Percentiles rank a stretch among this genome's conserved stretches.
Conservation (phyloP, 2,888 invertebrate genomes). For the Lomographa bimaculata region DNA sequence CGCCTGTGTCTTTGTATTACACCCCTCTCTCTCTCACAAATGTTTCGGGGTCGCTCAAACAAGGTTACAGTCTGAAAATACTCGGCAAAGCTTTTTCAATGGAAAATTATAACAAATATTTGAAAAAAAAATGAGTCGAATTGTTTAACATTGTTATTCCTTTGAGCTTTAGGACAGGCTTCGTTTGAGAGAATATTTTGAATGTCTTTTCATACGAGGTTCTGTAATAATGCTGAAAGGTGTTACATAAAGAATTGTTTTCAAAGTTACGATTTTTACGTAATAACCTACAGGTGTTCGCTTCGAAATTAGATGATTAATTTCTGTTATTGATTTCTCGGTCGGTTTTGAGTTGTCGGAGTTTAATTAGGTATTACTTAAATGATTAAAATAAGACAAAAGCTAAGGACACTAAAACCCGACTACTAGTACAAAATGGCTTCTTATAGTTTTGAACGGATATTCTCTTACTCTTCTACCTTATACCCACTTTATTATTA, state of each 20-base stretch:
- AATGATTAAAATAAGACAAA: too few species aligned
- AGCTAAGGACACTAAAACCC: too few species aligned
- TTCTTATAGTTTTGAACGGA: too few species aligned
- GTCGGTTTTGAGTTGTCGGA: too few species aligned
- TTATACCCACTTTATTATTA: too few species aligned
- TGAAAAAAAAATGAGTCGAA: constrained; percentile 25
- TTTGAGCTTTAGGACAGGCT: constrained; percentile 20
- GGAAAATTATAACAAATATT: constrained; percentile 37
- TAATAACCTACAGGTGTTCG: too few species aligned
- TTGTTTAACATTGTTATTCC: constrained; percentile 27
- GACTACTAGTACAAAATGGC: too few species aligned
- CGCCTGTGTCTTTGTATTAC: constrained; percentile 61
- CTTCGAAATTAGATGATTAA: too few species aligned
- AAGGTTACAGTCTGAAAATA: constrained; percentile 69
- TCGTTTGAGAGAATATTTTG: constrained; percentile 6
- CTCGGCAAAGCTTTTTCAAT: constrained; percentile 44
- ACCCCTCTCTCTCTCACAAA: constrained; percentile 77
- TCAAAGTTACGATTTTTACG: constrained; percentile 1
- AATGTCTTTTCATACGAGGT: constrained; percentile 5
- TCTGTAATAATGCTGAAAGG: background rate
- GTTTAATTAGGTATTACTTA: too few species aligned
- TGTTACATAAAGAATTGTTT: constrained; percentile 1
- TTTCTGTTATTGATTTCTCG: too few species aligned
- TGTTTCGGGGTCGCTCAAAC: constrained; percentile 51
- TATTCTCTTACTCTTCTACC: too few species aligned